phyloP scores from a whole-genome alignment of 2,113 vertebrate species.

The Taurulus bubalis region DNA sequence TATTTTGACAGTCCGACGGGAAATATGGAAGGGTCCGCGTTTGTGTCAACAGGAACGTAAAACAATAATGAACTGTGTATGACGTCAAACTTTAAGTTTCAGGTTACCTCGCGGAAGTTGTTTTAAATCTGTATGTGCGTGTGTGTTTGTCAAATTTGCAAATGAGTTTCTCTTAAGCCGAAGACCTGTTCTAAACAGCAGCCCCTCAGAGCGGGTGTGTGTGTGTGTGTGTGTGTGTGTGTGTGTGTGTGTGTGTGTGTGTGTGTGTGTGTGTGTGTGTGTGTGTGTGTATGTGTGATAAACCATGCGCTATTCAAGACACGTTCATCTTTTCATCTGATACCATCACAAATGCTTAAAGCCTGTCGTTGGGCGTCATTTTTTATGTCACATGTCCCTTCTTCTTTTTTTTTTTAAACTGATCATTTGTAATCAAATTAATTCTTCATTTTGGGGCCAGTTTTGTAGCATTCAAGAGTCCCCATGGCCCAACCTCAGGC shows the following conservation, averaged over 20 bases:
- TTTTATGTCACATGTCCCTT: too few relatives aligned
- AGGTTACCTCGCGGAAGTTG: not conserved
- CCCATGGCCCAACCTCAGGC: not conserved
- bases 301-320: not conserved
- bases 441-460: too few relatives aligned
- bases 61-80: not conserved
- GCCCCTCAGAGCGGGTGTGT: slow-evolving; percentile 15
- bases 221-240: too few relatives aligned
- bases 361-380: too few relatives aligned
- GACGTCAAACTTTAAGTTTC: not conserved
- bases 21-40: not conserved
- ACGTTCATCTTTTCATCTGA: not conserved
- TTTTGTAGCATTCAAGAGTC: not conserved
- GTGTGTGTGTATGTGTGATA: not conserved
- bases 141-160: not conserved
- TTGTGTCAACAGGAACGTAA: too few relatives aligned
- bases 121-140: too few relatives aligned
- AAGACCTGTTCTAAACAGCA: slow-evolving; percentile 25
- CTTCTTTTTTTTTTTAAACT: too few relatives aligned
- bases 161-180: not conserved
- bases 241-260: too few relatives aligned
- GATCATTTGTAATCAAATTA: too few relatives aligned
- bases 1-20: not conserved
- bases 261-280: too few relatives aligned
- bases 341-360: too few relatives aligned